Evolutionary conservation across 2,888 invertebrate species (phyloP), one percentile per base, ranked within the genome.

Genomic region (Pristionchus entomophagus): DNA sequence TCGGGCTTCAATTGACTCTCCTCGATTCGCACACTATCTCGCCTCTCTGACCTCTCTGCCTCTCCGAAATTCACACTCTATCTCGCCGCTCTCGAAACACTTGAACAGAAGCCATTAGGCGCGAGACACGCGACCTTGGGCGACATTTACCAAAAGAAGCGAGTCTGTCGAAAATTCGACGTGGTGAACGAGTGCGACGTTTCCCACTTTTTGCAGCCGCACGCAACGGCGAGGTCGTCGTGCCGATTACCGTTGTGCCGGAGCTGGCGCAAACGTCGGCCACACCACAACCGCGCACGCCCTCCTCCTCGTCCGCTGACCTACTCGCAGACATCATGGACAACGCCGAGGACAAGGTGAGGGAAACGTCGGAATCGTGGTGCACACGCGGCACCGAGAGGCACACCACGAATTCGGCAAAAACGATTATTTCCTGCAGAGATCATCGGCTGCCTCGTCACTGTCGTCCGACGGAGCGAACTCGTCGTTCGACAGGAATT

Each of bases 221-320:
- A 26, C 59, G 82, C 59, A 59, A 82, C 49, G 59, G 82, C 56
- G 65, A 62, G 65, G n/a, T 49, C 32, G 35, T 29, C 22, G 53
- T 85, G 41, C 85, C 85, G 77, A 56, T 73, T 85, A 85, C 73
- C 35, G 85, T 85, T 1, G 85, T 85, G 62, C 49, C 45, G 45
- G 49, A 84, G n/a, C n/a, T n/a, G n/a, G n/a, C n/a, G n/a, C n/a
- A n/a, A 17, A n/a, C 38, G 62, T 49, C 65, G 84, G 22, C 65
- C 32, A 12, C 49, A 8, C 6, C 56, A 22, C 51, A 77, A n/a
- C n/a, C n/a, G 45, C 73, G 85, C 26, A 45, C 78, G 32, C 85
- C 85, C 22, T 85, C 85, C 8, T 80, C 85, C 19, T 85, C 85
- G 6, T 73, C 73, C 41, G 45, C 73, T 29, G 85, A 80, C 19